These are phyloP conservation scores for Atrichornis clamosus DNA, from an alignment of 2,113 vertebrate species.

Conservation along the genomic window DNA sequence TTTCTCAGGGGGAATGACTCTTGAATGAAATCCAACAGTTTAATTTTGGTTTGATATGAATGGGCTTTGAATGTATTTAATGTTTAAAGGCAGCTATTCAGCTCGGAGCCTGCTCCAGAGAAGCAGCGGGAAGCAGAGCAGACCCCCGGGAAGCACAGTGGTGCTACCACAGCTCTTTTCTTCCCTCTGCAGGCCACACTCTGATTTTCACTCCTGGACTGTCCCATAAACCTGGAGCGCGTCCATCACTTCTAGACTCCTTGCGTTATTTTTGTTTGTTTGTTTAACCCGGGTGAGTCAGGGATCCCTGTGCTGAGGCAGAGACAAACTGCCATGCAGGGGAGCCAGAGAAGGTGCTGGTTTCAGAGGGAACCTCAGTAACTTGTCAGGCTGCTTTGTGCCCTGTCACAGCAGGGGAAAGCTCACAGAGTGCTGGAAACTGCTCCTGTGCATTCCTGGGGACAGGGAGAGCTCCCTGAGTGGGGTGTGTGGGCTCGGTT, in stretches of 20 bases:
- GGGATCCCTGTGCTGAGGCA: background rate
- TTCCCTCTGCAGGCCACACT: constrained; percentile 63
- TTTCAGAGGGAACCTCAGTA: background rate
- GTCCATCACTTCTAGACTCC: background rate
- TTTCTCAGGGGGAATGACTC: background rate
- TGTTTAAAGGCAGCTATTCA: background rate
- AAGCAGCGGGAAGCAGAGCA: background rate
- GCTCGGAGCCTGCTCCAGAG: background rate
- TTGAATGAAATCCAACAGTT: constrained; percentile 30
- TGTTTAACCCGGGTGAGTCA: background rate
- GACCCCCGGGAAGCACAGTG: background rate
- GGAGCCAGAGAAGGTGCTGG: background rate
- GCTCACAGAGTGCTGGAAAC: background rate
- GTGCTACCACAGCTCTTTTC: constrained; percentile 56
- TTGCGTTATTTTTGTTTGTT: background rate
- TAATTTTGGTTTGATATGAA: constrained; percentile 34
- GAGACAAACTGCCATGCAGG: rapidly evolving
- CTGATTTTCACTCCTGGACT: constrained; percentile 1
- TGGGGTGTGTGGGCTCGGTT: rapidly evolving
- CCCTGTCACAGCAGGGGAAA: background rate
- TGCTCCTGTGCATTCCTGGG: rapidly evolving
- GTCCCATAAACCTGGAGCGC: background rate
- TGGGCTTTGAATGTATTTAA: constrained; percentile 1
- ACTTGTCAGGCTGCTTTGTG: background rate
- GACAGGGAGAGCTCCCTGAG: rapidly evolving